Base-by-base conservation (phyloP, 2,797 vertebrate species). In the Centropyge bicolor region DNA sequence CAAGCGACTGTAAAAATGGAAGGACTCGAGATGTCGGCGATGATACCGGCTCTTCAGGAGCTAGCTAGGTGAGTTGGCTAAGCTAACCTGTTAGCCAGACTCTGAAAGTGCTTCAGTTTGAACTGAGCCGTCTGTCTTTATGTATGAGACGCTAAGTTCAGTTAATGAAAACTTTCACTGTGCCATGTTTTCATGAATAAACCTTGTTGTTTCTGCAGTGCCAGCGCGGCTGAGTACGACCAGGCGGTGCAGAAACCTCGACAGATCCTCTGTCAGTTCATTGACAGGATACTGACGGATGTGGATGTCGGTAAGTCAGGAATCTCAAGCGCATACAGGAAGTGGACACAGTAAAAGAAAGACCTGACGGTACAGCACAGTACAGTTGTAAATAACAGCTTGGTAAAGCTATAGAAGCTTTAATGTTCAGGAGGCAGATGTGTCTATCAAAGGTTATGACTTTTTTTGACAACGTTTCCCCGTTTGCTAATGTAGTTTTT, bases 211-310 rank as follows among this genome's bases (percentile, higher is more conserved):
- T 80, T 82, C 88, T 81, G 0, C 86, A 99, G 98, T 83, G 96
- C 97, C 78, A 90, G 89, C 74, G 95, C 97, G n/a, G 96, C 94
- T 31, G 96, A 97, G 46, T 99, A 99, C 90, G 95, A 96, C 62
- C 88, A 86, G 16, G 95, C 96, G 76, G 98, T 98, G 51, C 97
- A 97, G 93, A 99, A 98, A 83, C 98, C 98, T 63, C 96, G 98
- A 90, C 97, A 98, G 93, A 99, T 99, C 90, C 96, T 99, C 0
- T 99, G 98, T 88, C 98, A 99, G 92, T 99, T 99, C 80, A 97
- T 99, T 91, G 98, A 99, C 93, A 94, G 97, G 89, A 99, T 99
- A 82, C 96, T 99, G 88, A 96, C 97, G 63, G 97, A 99, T 88
- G 97, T 99, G 67, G 97, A 99, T 85, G 96, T 97, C 70, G 98